These are phyloP conservation scores for Sapajus apella DNA, from an alignment of 2,113 vertebrate genomes.

Conservation along the genomic window DNA sequence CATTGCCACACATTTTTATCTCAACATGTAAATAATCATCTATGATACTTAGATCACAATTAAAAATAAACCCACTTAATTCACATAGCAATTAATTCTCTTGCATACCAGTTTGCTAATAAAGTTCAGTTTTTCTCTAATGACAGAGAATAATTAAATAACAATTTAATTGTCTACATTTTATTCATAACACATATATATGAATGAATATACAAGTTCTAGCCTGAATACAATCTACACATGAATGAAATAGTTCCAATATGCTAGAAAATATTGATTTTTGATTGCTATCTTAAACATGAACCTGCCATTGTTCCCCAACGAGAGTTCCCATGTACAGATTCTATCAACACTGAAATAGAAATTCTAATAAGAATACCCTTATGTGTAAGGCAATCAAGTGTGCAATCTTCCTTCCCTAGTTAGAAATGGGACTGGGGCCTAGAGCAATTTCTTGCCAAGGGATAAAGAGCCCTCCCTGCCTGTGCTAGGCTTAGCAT, in stretches of 20 bases:
- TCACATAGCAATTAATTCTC: neutral
- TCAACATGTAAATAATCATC: neutral
- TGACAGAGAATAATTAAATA: neutral
- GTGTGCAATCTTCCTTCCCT: neutral
- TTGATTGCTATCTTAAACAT: neutral
- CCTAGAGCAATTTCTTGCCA: neutral
- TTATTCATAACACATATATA: neutral
- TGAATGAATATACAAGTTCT: neutral
- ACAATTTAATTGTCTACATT: neutral
- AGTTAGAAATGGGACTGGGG: neutral
- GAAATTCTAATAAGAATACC: conserved; percentile 39
- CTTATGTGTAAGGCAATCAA: neutral
- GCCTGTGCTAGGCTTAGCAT: neutral
- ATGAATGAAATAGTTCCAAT: neutral
- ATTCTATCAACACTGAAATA: conserved; percentile 53
- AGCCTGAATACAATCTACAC: neutral
- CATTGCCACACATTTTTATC: neutral
- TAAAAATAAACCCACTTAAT: neutral
- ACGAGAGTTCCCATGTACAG: conserved; percentile 48
- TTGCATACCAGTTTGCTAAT: neutral
- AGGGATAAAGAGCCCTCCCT: neutral
- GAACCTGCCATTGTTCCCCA: neutral
- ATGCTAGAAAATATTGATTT: neutral
- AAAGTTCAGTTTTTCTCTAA: neutral
- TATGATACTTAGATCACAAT: neutral